Percentiles rank a stretch among this genome's conserved stretches.
Conservation (phyloP, 2,797 vertebrate genomes). For the Sphaeramia orbicularis region DNA sequence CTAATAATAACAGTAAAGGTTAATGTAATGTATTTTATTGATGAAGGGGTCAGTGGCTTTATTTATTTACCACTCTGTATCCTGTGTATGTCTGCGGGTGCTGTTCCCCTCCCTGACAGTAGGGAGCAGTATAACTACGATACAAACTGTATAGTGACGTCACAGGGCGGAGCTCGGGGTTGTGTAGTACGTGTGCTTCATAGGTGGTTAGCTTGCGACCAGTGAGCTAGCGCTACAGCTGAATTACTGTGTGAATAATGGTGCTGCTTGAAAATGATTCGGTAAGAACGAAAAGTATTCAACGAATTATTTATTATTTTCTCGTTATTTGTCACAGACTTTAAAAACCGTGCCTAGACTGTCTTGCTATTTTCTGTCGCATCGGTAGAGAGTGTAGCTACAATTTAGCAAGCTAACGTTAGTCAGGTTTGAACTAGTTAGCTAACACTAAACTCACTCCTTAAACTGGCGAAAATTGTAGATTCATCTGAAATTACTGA, state of each 20-base stretch:
- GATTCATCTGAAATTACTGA: too few relatives aligned
- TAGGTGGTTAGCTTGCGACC: slow-evolving; percentile 43
- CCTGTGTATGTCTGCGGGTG: background rate
- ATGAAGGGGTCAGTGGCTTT: too few relatives aligned
- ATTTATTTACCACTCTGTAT: too few relatives aligned
- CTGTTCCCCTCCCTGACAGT: slow-evolving; percentile 16
- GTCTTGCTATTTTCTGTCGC: background rate
- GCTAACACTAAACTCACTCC: slow-evolving; percentile 6
- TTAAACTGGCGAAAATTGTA: background rate
- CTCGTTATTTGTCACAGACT: background rate
- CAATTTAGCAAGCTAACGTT: slow-evolving; percentile 38
- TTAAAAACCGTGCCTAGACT: background rate
- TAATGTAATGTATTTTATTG: too few relatives aligned
- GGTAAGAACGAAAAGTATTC: slow-evolving; percentile 68
- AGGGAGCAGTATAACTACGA: slow-evolving; percentile 14
- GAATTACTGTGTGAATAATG: slow-evolving; percentile 63
- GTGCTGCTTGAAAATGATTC: slow-evolving; percentile 88
- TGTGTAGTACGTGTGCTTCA: slow-evolving; percentile 83
- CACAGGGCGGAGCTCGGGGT: slow-evolving; percentile 66
- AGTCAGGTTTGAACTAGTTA: slow-evolving; percentile 5
- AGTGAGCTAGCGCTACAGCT: slow-evolving; percentile 14
- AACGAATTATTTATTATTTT: fast-evolving
- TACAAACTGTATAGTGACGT: fast-evolving
- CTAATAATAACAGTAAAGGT: too few relatives aligned
- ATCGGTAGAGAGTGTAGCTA: background rate